Percentiles rank a stretch among this genome's conserved stretches.
Conservation (phyloP, 2,888 invertebrate genomes). For the Pimpla rufipes region DNA sequence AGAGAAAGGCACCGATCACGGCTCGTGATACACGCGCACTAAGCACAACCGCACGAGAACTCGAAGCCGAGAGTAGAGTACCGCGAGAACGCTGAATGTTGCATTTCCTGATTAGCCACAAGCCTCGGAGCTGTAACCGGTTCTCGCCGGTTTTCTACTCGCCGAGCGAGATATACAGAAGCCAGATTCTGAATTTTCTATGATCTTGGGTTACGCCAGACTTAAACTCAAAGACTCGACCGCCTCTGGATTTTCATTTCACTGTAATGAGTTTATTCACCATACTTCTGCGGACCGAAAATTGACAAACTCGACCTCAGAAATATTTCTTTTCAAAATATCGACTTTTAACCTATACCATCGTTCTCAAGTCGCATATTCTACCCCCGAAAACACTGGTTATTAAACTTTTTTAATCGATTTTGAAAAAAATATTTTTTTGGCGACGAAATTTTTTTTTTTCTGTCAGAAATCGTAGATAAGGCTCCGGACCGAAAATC, state of each 20-base stretch:
- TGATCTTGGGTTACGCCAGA: neutral
- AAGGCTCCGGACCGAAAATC: too few species aligned
- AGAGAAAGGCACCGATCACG: slow-evolving; percentile 57
- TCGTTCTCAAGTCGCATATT: too few species aligned
- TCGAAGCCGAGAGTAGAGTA: slow-evolving; percentile 12
- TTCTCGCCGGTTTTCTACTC: slow-evolving; percentile 39
- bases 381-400: too few species aligned
- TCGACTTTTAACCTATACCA: neutral
- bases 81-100: slow-evolving; percentile 56
- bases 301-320: too few species aligned
- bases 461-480: too few species aligned
- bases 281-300: too few species aligned
- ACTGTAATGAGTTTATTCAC: neutral
- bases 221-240: neutral
- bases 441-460: too few species aligned
- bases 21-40: slow-evolving; percentile 1
- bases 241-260: neutral
- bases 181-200: slow-evolving; percentile 1
- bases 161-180: slow-evolving; percentile 6
- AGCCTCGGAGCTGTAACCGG: slow-evolving; percentile 57
- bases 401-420: too few species aligned
- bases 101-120: slow-evolving; percentile 62
- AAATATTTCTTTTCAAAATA: too few species aligned
- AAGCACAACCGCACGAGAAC: neutral
- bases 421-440: too few species aligned